Evolutionary conservation across 2,888 invertebrate genomes (phyloP).

Genomic region (Amiota minor): DNA sequence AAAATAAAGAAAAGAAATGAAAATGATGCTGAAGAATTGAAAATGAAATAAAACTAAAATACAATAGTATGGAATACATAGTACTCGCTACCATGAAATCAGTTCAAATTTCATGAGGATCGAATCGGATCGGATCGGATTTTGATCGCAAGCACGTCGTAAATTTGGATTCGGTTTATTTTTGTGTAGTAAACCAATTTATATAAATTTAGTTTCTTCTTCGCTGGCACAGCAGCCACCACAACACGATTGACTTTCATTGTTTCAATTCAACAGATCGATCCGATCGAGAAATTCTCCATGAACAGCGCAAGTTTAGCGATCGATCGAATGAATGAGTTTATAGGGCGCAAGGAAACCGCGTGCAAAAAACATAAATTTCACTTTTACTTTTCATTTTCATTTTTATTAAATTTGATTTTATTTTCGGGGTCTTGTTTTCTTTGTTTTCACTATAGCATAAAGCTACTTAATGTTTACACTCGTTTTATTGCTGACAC

Average conservation of each 20-base stretch:
- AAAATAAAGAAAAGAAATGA: not conserved
- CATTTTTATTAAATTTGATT: slow-evolving; percentile 28
- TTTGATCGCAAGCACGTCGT: slow-evolving; percentile 57
- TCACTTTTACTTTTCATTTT: slow-evolving; percentile 59
- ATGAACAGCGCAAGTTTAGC: not conserved
- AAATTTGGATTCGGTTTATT: slow-evolving; percentile 67
- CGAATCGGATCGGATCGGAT: no score
- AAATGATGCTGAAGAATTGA: not conserved
- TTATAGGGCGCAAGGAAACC: not conserved
- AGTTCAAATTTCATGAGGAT: slow-evolving; percentile 50
- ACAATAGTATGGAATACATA: not conserved
- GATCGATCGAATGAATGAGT: not conserved
- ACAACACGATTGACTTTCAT: slow-evolving; percentile 44
- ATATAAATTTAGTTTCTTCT: slow-evolving; percentile 26
- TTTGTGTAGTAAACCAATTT: slow-evolving; percentile 50
- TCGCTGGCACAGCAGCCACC: slow-evolving; percentile 23
- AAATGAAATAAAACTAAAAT: not conserved
- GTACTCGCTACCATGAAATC: slow-evolving; percentile 5
- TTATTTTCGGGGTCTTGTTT: slow-evolving; percentile 8
- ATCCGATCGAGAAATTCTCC: no score
- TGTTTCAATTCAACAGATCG: slow-evolving; percentile 20
- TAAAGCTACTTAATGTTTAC: slow-evolving; percentile 43
- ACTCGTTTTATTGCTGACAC: slow-evolving; percentile 22
- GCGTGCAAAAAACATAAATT: slow-evolving; percentile 57
- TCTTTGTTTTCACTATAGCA: slow-evolving; percentile 39